Percentiles rank a stretch among this genome's conserved stretches.
Evolutionary conservation across 2,113 vertebrate species (phyloP).

Genomic region (Speoplatyrhinus poulsoni): DNA sequence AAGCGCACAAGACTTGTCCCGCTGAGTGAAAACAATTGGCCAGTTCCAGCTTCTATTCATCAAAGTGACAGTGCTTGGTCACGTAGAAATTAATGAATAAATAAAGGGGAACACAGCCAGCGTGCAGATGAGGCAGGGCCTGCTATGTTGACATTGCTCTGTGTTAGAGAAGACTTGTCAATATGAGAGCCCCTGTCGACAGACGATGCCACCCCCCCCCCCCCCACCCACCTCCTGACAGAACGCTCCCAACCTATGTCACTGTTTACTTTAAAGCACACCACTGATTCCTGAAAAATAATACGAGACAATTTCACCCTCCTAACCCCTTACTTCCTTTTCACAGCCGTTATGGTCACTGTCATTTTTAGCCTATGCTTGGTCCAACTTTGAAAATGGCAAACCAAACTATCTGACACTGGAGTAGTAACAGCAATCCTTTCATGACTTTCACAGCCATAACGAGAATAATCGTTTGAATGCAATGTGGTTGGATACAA

Average conservation of each 20-base stretch:
- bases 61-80: constrained; percentile 73
- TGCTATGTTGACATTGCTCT: constrained; percentile 44
- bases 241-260: constrained; percentile 18
- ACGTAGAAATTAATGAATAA: constrained; percentile 73
- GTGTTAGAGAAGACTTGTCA: background rate
- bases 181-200: constrained; percentile 37
- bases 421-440: background rate
- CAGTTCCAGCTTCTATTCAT: constrained; percentile 69
- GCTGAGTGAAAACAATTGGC: constrained; percentile 68
- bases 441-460: too few species aligned
- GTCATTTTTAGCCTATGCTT: constrained; percentile 17
- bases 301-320: constrained; percentile 5
- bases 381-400: background rate
- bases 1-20: constrained; percentile 61
- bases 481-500: too few species aligned
- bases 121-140: constrained; percentile 65
- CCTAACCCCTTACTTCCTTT: constrained; percentile 2
- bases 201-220: constrained; percentile 22
- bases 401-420: constrained; percentile 24
- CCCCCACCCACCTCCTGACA: background rate
- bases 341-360: constrained; percentile 12
- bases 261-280: constrained; percentile 2
- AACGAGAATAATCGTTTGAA: too few species aligned
- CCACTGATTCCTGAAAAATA: constrained; percentile 33
- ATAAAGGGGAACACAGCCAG: constrained; percentile 67